phyloP scores from a whole-genome alignment of 2,113 vertebrate genomes.

The Lycaon pictus region DNA sequence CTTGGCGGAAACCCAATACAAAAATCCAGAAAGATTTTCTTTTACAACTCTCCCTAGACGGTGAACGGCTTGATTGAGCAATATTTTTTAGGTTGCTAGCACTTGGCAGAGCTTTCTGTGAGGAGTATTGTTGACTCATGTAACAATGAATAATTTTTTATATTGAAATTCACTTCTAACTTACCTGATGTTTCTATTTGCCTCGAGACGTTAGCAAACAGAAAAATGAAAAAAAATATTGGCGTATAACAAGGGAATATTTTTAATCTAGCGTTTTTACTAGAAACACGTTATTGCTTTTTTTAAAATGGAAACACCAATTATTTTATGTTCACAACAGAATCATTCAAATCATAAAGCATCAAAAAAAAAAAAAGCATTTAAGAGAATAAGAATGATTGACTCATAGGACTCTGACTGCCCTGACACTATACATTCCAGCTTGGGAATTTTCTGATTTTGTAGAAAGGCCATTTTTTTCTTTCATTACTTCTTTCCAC shows the following conservation, averaged over 20 bases:
- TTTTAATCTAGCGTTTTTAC: constrained; percentile 46
- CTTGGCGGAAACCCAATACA: background rate
- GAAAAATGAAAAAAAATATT: constrained; percentile 60
- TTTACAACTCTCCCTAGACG: background rate
- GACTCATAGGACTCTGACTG: background rate
- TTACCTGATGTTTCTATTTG: constrained; percentile 48
- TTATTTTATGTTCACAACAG: background rate
- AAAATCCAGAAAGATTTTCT: background rate
- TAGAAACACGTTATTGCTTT: constrained; percentile 21
- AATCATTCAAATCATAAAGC: constrained; percentile 23
- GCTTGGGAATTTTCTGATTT: background rate
- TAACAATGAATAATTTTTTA: constrained; percentile 60
- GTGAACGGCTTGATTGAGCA: background rate
- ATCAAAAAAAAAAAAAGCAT: background rate
- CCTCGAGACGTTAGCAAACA: background rate
- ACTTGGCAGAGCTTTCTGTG: background rate
- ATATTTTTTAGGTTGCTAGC: constrained; percentile 3
- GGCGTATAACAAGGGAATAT: background rate
- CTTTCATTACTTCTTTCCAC: background rate
- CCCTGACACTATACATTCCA: background rate
- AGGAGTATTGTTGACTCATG: constrained; percentile 42
- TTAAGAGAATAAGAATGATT: background rate
- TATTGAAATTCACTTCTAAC: constrained; percentile 24
- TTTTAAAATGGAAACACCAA: background rate
- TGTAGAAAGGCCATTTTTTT: background rate